phyloP scores from a whole-genome alignment of 2,888 invertebrate species.

The Pomacea canaliculata region DNA sequence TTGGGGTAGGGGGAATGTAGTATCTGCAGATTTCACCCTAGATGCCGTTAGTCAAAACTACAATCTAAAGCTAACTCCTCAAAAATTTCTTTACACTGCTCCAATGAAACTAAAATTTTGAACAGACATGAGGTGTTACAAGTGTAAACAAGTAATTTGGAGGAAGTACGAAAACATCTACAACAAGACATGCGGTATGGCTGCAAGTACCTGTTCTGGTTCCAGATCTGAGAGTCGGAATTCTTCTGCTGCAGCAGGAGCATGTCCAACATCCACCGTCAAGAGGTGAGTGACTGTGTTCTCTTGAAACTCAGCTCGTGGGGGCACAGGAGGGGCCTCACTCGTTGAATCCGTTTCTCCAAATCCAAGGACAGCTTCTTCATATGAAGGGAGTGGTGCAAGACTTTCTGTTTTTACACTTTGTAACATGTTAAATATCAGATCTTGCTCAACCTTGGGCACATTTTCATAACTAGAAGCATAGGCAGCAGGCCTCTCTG shows the following conservation, averaged over 20 bases:
- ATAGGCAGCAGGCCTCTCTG: not conserved
- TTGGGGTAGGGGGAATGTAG: no score
- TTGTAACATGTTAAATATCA: not conserved
- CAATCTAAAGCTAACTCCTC: no score
- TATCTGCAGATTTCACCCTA: no score
- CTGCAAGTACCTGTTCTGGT: conserved; percentile 13
- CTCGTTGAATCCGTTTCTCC: conserved; percentile 39
- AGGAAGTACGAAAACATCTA: no score
- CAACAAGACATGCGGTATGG: no score
- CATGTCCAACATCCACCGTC: not conserved
- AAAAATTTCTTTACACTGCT: no score
- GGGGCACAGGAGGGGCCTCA: conserved; percentile 48
- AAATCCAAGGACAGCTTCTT: conserved; percentile 34
- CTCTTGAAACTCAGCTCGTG: conserved; percentile 42
- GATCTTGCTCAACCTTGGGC: not conserved
- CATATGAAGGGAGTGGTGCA: conserved; percentile 47
- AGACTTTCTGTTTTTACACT: conserved; percentile 34
- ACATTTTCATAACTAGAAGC: not conserved
- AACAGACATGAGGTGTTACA: no score
- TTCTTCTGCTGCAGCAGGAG: no score
- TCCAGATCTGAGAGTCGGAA: not conserved
- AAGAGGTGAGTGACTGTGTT: not conserved
- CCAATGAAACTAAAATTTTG: no score
- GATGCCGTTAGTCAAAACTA: no score
- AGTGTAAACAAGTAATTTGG: no score